Evolutionary conservation across 2,797 vertebrate genomes (phyloP), one percentile per base, ranked within the genome.

Genomic region (Sorex maritimensis): DNA sequence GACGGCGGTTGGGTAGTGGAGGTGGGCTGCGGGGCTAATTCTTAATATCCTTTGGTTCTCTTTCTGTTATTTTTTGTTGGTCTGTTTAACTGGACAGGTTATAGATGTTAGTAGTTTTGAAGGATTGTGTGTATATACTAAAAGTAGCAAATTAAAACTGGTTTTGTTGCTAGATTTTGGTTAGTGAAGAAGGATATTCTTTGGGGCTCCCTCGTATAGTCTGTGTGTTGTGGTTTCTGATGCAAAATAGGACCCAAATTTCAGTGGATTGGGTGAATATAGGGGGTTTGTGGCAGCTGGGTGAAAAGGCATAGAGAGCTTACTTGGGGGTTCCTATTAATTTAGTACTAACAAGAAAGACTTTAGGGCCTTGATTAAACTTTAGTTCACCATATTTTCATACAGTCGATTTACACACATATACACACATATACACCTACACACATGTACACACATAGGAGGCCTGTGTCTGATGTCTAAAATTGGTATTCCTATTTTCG

Each of bases 141-240:
- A 34, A 34, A 44, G 15, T 73, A 69, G 85, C 68, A 49, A 52
- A n/a, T 0, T 5, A 10, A n/a, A 26, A 21, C 24, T 78, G 13
- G 41, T 44, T 44, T 44, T 58, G 30, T 86, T 23, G 19, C 52
- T 86, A 58, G 19, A 73, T 81, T 61, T 77, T 86, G 86, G 93
- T 49, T 19, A 84, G n/a, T 4, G 49, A 58, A 1, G 19, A 26
- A 9, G 13, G 17, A 24, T 44, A 8, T 12, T 49, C 4, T 23
- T 78, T 34, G 41, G 41, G n/a, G 6, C 41, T 81, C 81, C 81
- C 13, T 28, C 5, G 58, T 71, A 71, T 71, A 71, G 78, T 55
- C 61, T 80, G n/a, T 46, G n/a, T 58, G 74, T 26, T 11, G 1
- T 81, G 69, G 41, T 89, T 9, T 69, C 46, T 77, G 30, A 13